Percentiles rank a stretch among this genome's conserved stretches.
Evolutionary conservation across 1,140 invertebrate genomes (phyloP).

Genomic region (Periplaneta americana): DNA sequence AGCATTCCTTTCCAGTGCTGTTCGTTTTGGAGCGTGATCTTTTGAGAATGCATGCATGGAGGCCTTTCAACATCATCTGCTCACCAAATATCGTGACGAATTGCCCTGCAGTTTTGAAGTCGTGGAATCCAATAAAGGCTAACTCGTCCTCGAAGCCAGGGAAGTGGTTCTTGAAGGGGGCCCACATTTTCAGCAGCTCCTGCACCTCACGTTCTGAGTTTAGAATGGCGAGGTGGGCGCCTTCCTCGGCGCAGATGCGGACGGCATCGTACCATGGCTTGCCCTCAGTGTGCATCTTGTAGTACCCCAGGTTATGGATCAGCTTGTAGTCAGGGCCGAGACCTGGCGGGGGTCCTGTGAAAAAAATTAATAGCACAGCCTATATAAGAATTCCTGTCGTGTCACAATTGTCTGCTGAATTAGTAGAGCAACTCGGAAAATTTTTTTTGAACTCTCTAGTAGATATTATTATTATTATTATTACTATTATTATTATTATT

Average conservation of each 20-base stretch:
- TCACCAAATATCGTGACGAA: slow-evolving; percentile 39
- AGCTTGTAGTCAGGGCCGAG: neutral
- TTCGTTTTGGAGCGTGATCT: too few species aligned
- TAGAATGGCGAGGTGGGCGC: slow-evolving; percentile 38
- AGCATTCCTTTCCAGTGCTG: too few species aligned
- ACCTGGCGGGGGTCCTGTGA: too few species aligned
- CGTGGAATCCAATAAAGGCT: slow-evolving; percentile 36
- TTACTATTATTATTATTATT: too few species aligned
- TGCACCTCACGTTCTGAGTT: slow-evolving; percentile 32
- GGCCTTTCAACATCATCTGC: too few species aligned
- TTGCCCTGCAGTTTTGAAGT: slow-evolving; percentile 36
- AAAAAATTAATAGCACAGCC: too few species aligned
- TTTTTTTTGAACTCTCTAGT: too few species aligned
- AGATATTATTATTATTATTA: too few species aligned
- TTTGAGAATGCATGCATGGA: too few species aligned
- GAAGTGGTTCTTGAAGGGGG: slow-evolving; percentile 27
- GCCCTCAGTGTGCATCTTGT: slow-evolving; percentile 36
- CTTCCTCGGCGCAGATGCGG: slow-evolving; percentile 36
- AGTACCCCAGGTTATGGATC: slow-evolving; percentile 28
- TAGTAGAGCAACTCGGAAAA: too few species aligned
- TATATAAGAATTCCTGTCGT: too few species aligned
- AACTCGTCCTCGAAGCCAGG: slow-evolving; percentile 28
- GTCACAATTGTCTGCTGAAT: too few species aligned
- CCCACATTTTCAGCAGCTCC: slow-evolving; percentile 34
- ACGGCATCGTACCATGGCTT: slow-evolving; percentile 35